Base-by-base conservation (phyloP, 2,113 vertebrate genomes). In the Pollimyrus isidori region DNA sequence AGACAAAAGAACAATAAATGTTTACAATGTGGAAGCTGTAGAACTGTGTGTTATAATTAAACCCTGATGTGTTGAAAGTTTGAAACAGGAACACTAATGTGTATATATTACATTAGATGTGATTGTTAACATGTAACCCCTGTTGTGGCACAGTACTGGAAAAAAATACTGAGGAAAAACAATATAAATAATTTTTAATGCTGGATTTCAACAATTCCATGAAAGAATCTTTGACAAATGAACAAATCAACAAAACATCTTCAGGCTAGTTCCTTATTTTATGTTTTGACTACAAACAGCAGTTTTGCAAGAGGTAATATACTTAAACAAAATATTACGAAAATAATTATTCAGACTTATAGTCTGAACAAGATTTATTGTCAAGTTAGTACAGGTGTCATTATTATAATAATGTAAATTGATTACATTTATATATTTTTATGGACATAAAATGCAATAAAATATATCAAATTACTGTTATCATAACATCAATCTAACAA, bases 1-100 rank as follows among this genome's bases (percentile, higher is more conserved):
- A 95, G 92, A 93, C 93, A 92, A 86, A 0, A 90, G 87, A 0
- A 56, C n/a, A 87, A 30, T 42, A 56, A 53, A 19, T 35, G 48
- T 56, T 53, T 56, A 19, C 73, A 80, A 80, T 39, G n/a, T 80
- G 35, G 73, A 80, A 76, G 11, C 69, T 10, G 62, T 69, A 80
- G 35, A 80, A 80, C 30, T 80, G 4, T 76, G 35, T 80, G 73
- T 80, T 80, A 39, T 42, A 7, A 19, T 76, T 80, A 80, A 42
- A 80, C 73, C 19, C 13, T 17, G 9, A 42, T 39, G 15, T 21
- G 73, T 80, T 35, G 9, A 80, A 7, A 80, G 35, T 35, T 35
- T 35, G 35, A 15, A 76, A 76, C 42, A 45, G 42, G 35, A 35
- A 35, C 35, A 35, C 35, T 35, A 35, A 35, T 35, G 35, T 35